Percentiles rank a stretch among this genome's conserved stretches.
Evolutionary conservation across 2,888 invertebrate species (phyloP).

Genomic region (Lasioglossum villosulum): DNA sequence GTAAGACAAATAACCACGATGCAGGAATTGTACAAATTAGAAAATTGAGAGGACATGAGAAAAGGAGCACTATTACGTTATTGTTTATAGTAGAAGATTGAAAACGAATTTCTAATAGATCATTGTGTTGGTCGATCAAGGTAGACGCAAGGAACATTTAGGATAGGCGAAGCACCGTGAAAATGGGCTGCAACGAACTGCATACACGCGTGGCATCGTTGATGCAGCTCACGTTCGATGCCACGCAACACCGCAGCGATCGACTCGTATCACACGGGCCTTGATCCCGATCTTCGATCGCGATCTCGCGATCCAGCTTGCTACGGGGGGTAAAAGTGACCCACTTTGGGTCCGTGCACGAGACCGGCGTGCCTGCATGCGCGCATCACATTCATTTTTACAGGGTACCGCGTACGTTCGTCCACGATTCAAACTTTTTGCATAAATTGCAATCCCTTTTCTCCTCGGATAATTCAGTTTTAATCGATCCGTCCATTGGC

Average conservation of each 20-base stretch:
- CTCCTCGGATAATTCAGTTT: neutral
- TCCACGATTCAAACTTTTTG: slow-evolving; percentile 33
- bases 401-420: slow-evolving; percentile 37
- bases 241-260: slow-evolving; percentile 51
- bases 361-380: slow-evolving; percentile 35
- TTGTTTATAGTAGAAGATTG: neutral
- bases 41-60: too few relatives aligned
- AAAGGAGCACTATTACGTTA: too few relatives aligned
- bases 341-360: slow-evolving; percentile 68
- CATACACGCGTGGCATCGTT: slow-evolving; percentile 44
- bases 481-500: neutral
- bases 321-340: slow-evolving; percentile 79
- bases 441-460: slow-evolving; percentile 9
- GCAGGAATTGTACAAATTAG: too few relatives aligned
- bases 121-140: neutral
- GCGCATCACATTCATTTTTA: slow-evolving; percentile 55
- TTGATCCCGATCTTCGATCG: slow-evolving; percentile 66
- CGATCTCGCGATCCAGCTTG: slow-evolving; percentile 69
- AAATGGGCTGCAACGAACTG: slow-evolving; percentile 22
- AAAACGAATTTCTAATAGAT: neutral
- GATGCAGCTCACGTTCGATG: slow-evolving; percentile 26
- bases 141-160: neutral
- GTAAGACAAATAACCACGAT: too few relatives aligned
- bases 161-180: neutral
- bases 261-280: slow-evolving; percentile 42